phyloP scores from a whole-genome alignment of 1,140 invertebrate species.

The Sitophilus oryzae region DNA sequence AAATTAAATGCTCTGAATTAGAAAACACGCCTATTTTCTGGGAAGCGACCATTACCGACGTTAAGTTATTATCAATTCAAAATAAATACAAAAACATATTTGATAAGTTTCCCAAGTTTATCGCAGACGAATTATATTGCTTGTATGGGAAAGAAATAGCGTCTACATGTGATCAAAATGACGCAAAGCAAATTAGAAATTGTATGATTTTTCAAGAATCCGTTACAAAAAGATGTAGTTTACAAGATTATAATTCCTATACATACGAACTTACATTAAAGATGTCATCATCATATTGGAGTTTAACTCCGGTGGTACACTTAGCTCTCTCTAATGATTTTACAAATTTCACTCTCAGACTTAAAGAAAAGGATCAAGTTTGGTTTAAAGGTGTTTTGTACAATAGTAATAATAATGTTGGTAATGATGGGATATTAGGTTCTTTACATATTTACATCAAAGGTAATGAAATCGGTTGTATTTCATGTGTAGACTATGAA shows the following conservation, averaged over 20 bases:
- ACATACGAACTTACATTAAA: conserved; percentile 57
- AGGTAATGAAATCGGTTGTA: conserved; percentile 59
- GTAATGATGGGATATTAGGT: conserved; percentile 50
- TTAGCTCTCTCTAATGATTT: conserved; percentile 59
- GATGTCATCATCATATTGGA: conserved; percentile 61
- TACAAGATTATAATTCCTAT: conserved; percentile 61
- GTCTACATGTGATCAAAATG: conserved; percentile 48
- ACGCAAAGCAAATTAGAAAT: conserved; percentile 45
- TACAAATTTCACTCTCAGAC: conserved; percentile 61
- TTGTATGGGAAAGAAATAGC: conserved; percentile 60
- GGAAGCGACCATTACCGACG: conserved; percentile 66
- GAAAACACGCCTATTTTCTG: conserved; percentile 60
- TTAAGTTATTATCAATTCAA: conserved; percentile 54
- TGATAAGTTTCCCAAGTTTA: conserved; percentile 53
- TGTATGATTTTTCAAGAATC: conserved; percentile 46
- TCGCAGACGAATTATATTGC: conserved; percentile 57
- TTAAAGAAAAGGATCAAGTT: conserved; percentile 63
- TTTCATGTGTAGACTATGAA: conserved; percentile 56
- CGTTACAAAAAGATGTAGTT: conserved; percentile 55
- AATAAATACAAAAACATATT: conserved; percentile 57
- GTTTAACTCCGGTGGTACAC: conserved; percentile 54
- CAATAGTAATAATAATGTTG: conserved; percentile 27
- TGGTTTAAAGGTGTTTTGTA: conserved; percentile 60
- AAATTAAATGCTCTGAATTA: conserved; percentile 62
- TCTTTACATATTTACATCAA: conserved; percentile 52